Evolutionary conservation across 2,113 vertebrate genomes (phyloP), one percentile per base, ranked within the genome.

Genomic region (Plecotus auritus): DNA sequence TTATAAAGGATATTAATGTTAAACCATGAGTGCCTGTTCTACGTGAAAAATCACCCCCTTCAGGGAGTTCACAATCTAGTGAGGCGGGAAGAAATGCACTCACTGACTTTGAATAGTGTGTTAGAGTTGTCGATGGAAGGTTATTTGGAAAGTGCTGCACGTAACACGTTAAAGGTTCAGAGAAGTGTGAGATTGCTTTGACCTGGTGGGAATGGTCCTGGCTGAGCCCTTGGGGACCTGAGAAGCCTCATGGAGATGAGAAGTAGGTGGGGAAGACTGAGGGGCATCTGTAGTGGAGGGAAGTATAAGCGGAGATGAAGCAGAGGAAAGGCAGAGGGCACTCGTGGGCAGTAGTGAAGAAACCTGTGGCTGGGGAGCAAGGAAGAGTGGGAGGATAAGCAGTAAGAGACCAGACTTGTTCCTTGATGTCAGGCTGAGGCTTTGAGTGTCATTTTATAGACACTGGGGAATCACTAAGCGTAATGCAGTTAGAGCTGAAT

Each of bases 251-350:
- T 14, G 28, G 67, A 59, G 56, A 9, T 42, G 64, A 81, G 42
- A 23, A 56, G 37, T 10, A 3, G 17, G 11, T 51, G 2, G 30
- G 35, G 77, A 78, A 80, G 66, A 72, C 37, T 47, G 70, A 47
- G 49, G 20, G 83, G 9, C n/a, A 9, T n/a, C n/a, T 5, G 54
- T 6, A 7, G 5, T 37, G 47, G 22, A 42, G 28, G 37, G 12
- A n/a, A 14, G 30, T 8, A 32, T 22, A 17, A 70, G 72, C 61
- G 14, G 0, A 13, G 2, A 8, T 1, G 12, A 0, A 20, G 8
- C 11, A 10, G 42, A 61, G 69, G 64, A 35, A 49, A 69, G 67
- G 70, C 76, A 22, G 17, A 32, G 40, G 11, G 56, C 26, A 7
- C 78, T 45, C 0, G 20, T 37, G 47, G 47, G 17, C 4, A 9